Evolutionary conservation across 2,797 vertebrate genomes (phyloP).

Genomic region (Synanceia verrucosa): DNA sequence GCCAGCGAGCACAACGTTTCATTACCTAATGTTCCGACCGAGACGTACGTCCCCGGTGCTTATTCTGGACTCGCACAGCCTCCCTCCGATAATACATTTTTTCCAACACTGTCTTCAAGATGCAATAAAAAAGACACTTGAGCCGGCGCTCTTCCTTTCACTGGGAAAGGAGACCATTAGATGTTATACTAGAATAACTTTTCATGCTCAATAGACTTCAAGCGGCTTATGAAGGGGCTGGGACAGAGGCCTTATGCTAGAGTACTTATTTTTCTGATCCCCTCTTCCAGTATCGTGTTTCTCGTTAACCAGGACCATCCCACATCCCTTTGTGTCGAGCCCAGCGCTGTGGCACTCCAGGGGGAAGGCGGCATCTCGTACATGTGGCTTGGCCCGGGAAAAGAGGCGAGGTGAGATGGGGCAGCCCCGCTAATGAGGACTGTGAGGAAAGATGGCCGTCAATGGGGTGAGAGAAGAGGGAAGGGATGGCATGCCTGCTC

Average conservation of each 20-base stretch:
- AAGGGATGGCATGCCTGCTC: slow-evolving; percentile 30
- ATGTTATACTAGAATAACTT: slow-evolving; percentile 85
- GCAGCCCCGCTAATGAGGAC: slow-evolving; percentile 37
- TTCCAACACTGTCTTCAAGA: slow-evolving; percentile 75
- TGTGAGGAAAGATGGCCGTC: slow-evolving; percentile 23
- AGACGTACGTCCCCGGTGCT: slow-evolving; percentile 60
- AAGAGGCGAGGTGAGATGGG: slow-evolving; percentile 17
- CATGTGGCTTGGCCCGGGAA: slow-evolving; percentile 36
- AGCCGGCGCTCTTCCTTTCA: slow-evolving; percentile 74
- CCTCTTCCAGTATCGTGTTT: slow-evolving; percentile 72
- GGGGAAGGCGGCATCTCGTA: slow-evolving; percentile 34
- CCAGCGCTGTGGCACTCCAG: slow-evolving; percentile 45
- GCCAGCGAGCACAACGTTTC: slow-evolving; percentile 65
- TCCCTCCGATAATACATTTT: slow-evolving; percentile 74
- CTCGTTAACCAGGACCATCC: slow-evolving; percentile 68
- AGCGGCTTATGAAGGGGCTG: slow-evolving; percentile 76
- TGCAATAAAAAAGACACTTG: slow-evolving; percentile 81
- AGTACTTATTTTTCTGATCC: slow-evolving; percentile 78
- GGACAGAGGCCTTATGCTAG: slow-evolving; percentile 73
- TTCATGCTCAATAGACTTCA: slow-evolving; percentile 85
- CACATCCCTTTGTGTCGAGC: slow-evolving; percentile 55
- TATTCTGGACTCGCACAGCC: slow-evolving; percentile 69
- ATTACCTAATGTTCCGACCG: slow-evolving; percentile 67
- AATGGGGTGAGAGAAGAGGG: slow-evolving; percentile 22
- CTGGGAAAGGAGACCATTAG: slow-evolving; percentile 79